Percentiles rank a stretch among this genome's conserved stretches.
These are phyloP conservation scores for Araneus ventricosus DNA, from an alignment of 1,140 invertebrate genomes.

Conservation along the genomic window DNA sequence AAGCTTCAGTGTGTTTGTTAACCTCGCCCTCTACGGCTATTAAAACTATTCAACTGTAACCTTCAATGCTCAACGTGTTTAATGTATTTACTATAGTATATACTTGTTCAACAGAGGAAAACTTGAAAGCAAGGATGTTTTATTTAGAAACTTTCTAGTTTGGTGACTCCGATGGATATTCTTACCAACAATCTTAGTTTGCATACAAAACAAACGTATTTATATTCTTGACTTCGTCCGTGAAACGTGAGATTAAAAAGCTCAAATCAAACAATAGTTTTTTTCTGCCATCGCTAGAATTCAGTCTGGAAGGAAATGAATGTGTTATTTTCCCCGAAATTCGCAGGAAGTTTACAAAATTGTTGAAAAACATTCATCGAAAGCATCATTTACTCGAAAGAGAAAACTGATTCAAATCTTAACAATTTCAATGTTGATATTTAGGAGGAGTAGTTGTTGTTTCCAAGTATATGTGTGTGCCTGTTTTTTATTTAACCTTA, in stretches of 20 bases:
- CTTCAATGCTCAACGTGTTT: not conserved
- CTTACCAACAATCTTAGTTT: not conserved
- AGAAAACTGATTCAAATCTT: not conserved
- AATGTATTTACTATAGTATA: constrained; percentile 22
- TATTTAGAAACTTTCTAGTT: constrained; percentile 34
- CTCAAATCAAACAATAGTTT: not conserved
- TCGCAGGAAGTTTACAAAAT: constrained; percentile 2
- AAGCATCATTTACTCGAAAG: constrained; percentile 23
- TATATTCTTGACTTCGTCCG: constrained; percentile 17
- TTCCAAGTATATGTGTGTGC: not conserved
- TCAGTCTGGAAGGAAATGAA: not conserved
- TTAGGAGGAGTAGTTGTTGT: not conserved
- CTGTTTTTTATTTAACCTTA: not conserved
- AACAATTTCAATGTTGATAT: not conserved
- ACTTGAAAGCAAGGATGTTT: not conserved
- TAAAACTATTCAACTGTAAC: not conserved
- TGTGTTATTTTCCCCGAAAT: constrained; percentile 8
- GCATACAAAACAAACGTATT: constrained; percentile 17
- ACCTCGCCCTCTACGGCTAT: not conserved
- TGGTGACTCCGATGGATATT: constrained; percentile 16
- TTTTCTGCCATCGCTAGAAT: not conserved
- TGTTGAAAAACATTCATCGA: not conserved
- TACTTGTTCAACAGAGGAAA: constrained; percentile 21
- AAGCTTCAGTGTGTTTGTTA: not conserved
- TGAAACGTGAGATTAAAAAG: not conserved